These are phyloP conservation scores for Dolichotis patagonum DNA, from an alignment of 2,113 vertebrate species.

Conservation along the genomic window DNA sequence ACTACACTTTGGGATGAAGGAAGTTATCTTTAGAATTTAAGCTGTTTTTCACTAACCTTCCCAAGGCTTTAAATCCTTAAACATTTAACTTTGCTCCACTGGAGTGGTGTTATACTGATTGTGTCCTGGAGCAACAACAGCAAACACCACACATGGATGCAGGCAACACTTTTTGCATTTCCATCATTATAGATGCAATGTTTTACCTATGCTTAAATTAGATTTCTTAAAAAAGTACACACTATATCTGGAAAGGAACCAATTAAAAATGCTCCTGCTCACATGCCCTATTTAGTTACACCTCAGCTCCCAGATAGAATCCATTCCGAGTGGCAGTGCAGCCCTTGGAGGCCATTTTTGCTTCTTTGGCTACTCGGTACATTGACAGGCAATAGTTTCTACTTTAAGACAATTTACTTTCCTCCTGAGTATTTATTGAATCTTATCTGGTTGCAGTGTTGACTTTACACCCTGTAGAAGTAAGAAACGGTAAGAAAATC, in stretches of 20 bases:
- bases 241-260: not conserved
- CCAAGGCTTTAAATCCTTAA: not conserved
- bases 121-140: not conserved
- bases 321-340: slow-evolving; percentile 74
- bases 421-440: slow-evolving; percentile 77
- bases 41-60: not conserved
- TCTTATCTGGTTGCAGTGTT: slow-evolving; percentile 68
- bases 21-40: not conserved
- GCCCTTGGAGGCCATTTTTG: not conserved
- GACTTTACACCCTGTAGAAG: slow-evolving; percentile 70
- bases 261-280: not conserved
- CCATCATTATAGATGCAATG: not conserved
- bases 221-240: not conserved
- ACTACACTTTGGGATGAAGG: not conserved
- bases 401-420: slow-evolving; percentile 73
- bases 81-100: not conserved
- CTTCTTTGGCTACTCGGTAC: slow-evolving; percentile 71
- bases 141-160: not conserved
- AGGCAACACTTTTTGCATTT: not conserved
- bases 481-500: slow-evolving; percentile 68
- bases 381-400: slow-evolving; percentile 75
- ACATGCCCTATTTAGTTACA: not conserved
- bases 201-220: not conserved
- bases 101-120: not conserved
- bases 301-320: slow-evolving; percentile 46